Conservation (phyloP, 2,113 vertebrate genomes). For the Xenus cinereus region DNA sequence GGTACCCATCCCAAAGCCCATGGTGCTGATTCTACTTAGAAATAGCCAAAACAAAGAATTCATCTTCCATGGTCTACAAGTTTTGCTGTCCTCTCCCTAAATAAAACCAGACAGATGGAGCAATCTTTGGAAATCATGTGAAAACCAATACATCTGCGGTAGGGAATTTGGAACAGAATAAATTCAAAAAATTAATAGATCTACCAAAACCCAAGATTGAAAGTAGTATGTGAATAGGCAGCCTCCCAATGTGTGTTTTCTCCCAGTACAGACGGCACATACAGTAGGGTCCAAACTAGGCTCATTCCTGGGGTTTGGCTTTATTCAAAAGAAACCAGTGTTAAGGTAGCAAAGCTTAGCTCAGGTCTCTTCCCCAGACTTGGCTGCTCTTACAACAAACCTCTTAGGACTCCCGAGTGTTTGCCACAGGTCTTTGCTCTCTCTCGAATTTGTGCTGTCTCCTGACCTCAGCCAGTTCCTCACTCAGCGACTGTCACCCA, state of each 20-base stretch:
- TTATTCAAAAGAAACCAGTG: slow-evolving; percentile 15
- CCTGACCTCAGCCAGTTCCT: not conserved
- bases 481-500: fast-evolving
- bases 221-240: not conserved
- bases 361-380: not conserved
- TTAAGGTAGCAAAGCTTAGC: not conserved
- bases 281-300: not conserved
- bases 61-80: not conserved
- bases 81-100: slow-evolving; percentile 12
- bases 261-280: not conserved
- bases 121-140: slow-evolving; percentile 23
- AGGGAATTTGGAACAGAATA: slow-evolving; percentile 49
- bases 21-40: slow-evolving; percentile 4
- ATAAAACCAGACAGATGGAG: slow-evolving; percentile 51
- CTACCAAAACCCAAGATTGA: not conserved
- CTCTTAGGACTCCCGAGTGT: not conserved
- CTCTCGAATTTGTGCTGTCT: not conserved
- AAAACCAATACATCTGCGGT: slow-evolving; percentile 28
- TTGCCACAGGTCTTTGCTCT: not conserved
- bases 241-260: not conserved
- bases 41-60: slow-evolving; percentile 53
- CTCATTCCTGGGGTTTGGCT: slow-evolving; percentile 65
- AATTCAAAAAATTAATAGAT: not conserved
- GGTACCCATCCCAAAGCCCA: not conserved
- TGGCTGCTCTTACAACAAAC: not conserved